phyloP scores from a whole-genome alignment of 1,140 invertebrate species.

The Stegodyphus mimosarum region DNA sequence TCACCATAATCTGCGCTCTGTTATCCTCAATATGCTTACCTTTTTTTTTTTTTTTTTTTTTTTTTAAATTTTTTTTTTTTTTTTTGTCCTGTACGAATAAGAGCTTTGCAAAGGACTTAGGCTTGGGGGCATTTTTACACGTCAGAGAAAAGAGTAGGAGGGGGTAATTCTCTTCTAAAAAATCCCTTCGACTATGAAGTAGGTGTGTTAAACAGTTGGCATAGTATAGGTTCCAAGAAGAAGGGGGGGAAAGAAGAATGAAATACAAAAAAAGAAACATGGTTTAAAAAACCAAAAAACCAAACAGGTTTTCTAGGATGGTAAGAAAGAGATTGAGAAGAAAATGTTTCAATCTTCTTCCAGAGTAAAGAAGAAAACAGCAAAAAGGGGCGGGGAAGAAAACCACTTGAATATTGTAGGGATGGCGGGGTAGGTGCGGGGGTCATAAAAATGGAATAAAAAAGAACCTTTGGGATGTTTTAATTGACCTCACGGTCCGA shows the following conservation, averaged over 20 bases:
- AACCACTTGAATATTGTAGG: constrained; percentile 15
- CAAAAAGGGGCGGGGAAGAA: constrained; percentile 35
- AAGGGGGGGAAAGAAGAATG: background rate
- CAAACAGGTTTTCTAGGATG: constrained; percentile 48
- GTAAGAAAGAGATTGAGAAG: constrained; percentile 38
- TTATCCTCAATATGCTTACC: too few species aligned
- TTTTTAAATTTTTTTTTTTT: too few species aligned
- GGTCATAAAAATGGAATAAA: constrained; percentile 35
- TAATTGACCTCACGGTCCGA: constrained; percentile 51
- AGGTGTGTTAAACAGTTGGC: constrained; percentile 19
- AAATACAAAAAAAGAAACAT: background rate
- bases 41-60: too few species aligned
- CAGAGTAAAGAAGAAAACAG: constrained; percentile 45
- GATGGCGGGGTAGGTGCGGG: background rate
- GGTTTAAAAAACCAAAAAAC: background rate
- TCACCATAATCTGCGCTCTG: background rate
- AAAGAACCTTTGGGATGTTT: constrained; percentile 52
- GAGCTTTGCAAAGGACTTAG: background rate
- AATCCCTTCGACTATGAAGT: background rate
- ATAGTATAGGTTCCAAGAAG: background rate
- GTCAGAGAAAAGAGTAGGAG: background rate
- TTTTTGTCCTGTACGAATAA: too few species aligned
- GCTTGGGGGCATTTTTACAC: background rate
- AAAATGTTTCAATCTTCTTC: constrained; percentile 61
- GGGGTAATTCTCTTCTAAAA: background rate